Evolutionary conservation across 2,797 vertebrate genomes (phyloP), one percentile per base, ranked within the genome.

Genomic region (Alosa sapidissima): DNA sequence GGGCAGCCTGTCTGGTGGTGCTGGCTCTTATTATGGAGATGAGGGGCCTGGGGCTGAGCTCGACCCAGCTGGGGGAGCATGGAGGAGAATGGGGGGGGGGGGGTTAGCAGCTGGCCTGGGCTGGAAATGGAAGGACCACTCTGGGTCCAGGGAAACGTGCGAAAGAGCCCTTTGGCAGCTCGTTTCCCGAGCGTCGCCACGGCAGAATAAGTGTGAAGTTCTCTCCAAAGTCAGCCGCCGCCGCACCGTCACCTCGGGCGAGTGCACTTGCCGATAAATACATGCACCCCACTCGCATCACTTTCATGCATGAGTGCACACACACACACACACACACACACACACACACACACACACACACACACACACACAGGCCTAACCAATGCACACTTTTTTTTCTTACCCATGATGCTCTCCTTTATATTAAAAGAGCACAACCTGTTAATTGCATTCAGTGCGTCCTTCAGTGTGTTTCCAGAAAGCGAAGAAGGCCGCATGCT

Each of bases 111-210:
- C 68, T 75, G 68, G 68, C 68, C 36, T 41, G 68, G 5, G 68
- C 68, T 75, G 4, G 68, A 36, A 75, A 75, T 41, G 68, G 68
- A 75, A 3, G 68, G 89, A 92, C 88, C 51, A 58, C 60, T 5
- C 83, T 75, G 81, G 14, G 62, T 36, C 36, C 33, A 21, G 87
- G 65, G 88, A 85, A 83, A 65, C 51, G 28, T n/a, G 28, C 54
- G 49, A 58, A 33, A 55, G 49, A 52, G 47, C n/a, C n/a, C 41
- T 14, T 47, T 48, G 58, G 65, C 60, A 83, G 41, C 47, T 28
- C n/a, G 5, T 24, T n/a, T 10, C 24, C 28, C 8, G 24, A 33
- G 9, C 62, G 24, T 24, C 28, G 10, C 0, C 60, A n/a, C 62
- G 9, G 28, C 33, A 36, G 68, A 33, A 75, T 41, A 75, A 75